Evolutionary conservation across 2,797 vertebrate genomes (phyloP), one percentile per base, ranked within the genome.

Genomic region (Macrochelys suwanniensis): DNA sequence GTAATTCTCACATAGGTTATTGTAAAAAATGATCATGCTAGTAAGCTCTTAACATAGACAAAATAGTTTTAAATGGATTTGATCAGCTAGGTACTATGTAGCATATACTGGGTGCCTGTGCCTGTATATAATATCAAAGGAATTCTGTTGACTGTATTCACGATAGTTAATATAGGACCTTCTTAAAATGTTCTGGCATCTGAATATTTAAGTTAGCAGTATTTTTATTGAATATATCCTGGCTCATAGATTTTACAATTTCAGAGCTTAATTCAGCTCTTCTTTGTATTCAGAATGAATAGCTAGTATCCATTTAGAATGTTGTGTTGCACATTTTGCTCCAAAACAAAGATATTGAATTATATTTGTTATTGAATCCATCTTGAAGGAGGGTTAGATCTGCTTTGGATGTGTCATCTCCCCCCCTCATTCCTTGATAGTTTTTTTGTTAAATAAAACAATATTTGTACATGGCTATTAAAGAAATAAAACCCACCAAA

Each of bases 401-500:
- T 49, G 45, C 49, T 79, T 31, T 94, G 84, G 19, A 37, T 37
- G n/a, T 42, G 68, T 71, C 21, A 9, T 71, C 89, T 93, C 92
- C 95, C 88, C 91, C 87, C 81, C 68, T 9, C 9, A 37, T 42
- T 42, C n/a, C 21, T 37, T 71, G n/a, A 42, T 71, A 25, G 19
- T 10, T 87, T 59, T 91, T 37, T 0, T 82, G 80, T 42, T 13
- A 50, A 50, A 21, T 17, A 37, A 95, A 94, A 59, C 90, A 49
- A 87, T 90, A 94, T 92, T 94, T 96, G 85, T 81, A 85, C 68
- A 80, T 92, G 82, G 7, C 51, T 91, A 88, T 95, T 96, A 93
- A 42, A 71, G 21, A 37, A 71, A 71, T 42, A 71, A 61, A 61
- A 59, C 26, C 57, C 17, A 37, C 8, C 61, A 37, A 68, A 65